Conservation (phyloP, 2,888 invertebrate genomes). For the Chesias legatella region DNA sequence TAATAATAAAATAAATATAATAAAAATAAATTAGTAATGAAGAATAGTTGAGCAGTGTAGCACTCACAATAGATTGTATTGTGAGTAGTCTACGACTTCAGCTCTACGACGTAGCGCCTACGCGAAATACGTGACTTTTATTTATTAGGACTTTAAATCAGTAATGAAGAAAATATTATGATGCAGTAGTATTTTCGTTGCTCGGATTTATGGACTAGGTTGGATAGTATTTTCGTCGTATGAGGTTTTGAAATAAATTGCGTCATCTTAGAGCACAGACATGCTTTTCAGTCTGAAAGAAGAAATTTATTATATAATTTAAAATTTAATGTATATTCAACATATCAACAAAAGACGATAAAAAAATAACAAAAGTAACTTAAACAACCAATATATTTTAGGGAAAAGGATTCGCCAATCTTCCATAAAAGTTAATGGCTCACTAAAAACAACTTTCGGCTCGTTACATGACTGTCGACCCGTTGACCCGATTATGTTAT, state of each 20-base stretch:
- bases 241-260: too few relatives aligned
- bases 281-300: too few relatives aligned
- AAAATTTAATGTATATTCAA: too few relatives aligned
- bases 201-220: too few relatives aligned
- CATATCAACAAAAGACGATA: neutral
- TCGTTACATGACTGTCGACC: slow-evolving; percentile 12
- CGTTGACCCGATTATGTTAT: slow-evolving; percentile 25
- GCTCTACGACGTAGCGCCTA: slow-evolving; percentile 14
- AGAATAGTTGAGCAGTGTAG: slow-evolving; percentile 11
- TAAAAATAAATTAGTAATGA: too few relatives aligned
- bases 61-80: slow-evolving; percentile 14
- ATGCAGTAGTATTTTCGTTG: too few relatives aligned
- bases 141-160: too few relatives aligned
- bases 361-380: neutral
- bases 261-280: too few relatives aligned
- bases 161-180: too few relatives aligned
- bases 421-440: slow-evolving; percentile 17
- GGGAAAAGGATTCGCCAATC: slow-evolving; percentile 2
- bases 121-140: slow-evolving; percentile 20
- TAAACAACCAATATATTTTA: slow-evolving; percentile 1
- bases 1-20: too few relatives aligned
- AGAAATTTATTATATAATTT: too few relatives aligned
- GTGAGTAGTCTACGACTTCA: slow-evolving; percentile 8
- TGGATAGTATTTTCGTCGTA: too few relatives aligned
- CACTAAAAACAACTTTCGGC: slow-evolving; percentile 17